Evolutionary conservation across 2,888 invertebrate genomes (phyloP).

Genomic region (Clusia tigrina): DNA sequence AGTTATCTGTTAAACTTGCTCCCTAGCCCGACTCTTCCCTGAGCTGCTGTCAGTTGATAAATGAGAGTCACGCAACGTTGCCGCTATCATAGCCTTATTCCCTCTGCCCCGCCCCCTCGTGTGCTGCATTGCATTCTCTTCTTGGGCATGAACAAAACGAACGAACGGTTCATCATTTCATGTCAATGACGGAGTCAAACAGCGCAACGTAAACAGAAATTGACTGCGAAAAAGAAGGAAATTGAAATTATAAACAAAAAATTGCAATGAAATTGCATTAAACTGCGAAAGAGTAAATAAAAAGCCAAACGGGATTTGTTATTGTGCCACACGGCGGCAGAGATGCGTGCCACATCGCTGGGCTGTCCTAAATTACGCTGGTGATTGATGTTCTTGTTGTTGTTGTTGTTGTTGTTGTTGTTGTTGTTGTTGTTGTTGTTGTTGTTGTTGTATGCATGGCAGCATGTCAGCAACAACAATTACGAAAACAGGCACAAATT

Average conservation of each 20-base stretch:
- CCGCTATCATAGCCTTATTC: too few species aligned
- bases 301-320: background rate
- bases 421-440: slow-evolving; percentile 19
- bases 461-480: background rate
- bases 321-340: slow-evolving; percentile 8
- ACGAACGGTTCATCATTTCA: slow-evolving; percentile 30
- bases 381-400: slow-evolving; percentile 4
- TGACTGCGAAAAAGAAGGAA: background rate
- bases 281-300: background rate
- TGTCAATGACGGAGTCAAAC: slow-evolving; percentile 28
- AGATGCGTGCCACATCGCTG: slow-evolving; percentile 11
- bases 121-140: too few species aligned
- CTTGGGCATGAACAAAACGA: too few species aligned
- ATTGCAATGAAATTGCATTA: slow-evolving; percentile 23
- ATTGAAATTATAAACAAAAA: slow-evolving; percentile 11
- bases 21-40: background rate
- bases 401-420: slow-evolving; percentile 13
- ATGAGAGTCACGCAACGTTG: slow-evolving; percentile 17
- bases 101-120: background rate
- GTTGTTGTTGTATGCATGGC: too few species aligned
- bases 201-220: slow-evolving; percentile 18
- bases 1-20: too few species aligned
- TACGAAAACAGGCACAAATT: background rate
- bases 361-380: slow-evolving; percentile 25
- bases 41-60: slow-evolving; percentile 16